Evolutionary conservation across 2,113 vertebrate genomes (phyloP).

Genomic region (Dicerorhinus sumatrensis): DNA sequence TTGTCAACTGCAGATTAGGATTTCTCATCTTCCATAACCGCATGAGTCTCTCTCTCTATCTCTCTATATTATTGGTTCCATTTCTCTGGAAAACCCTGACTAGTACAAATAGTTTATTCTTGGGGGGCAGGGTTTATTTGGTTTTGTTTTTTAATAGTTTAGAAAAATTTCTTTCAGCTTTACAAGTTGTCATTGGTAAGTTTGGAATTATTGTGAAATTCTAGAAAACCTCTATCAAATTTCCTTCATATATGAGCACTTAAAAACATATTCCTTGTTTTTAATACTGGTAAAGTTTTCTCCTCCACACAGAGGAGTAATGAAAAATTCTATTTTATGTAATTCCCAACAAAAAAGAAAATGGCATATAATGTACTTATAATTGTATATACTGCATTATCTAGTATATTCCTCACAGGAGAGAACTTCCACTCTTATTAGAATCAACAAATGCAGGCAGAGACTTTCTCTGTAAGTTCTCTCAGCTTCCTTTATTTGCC

Average conservation of each 20-base stretch:
- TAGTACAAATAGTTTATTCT: neutral
- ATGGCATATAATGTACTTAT: rapidly evolving
- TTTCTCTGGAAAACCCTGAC: too few relatives aligned
- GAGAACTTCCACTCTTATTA: neutral
- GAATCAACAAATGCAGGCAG: neutral
- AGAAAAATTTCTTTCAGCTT: neutral
- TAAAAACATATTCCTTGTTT: neutral
- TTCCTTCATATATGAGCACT: neutral
- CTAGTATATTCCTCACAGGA: neutral
- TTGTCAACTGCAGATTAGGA: too few relatives aligned
- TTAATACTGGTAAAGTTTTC: neutral
- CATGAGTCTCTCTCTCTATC: too few relatives aligned
- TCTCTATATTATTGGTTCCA: too few relatives aligned
- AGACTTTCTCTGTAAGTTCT: neutral
- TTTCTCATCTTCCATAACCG: too few relatives aligned
- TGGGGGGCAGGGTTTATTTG: neutral
- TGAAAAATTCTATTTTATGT: neutral
- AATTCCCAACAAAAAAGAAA: neutral
- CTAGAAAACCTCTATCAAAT: neutral
- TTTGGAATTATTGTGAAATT: neutral
- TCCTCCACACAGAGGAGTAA: neutral
- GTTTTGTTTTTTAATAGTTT: neutral
- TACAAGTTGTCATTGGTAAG: neutral
- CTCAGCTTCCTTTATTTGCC: neutral
- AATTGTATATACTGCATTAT: neutral